Evolutionary conservation across 1,140 invertebrate genomes (phyloP), one percentile per base, ranked within the genome.

Genomic region (Lasioglossum baleicum): DNA sequence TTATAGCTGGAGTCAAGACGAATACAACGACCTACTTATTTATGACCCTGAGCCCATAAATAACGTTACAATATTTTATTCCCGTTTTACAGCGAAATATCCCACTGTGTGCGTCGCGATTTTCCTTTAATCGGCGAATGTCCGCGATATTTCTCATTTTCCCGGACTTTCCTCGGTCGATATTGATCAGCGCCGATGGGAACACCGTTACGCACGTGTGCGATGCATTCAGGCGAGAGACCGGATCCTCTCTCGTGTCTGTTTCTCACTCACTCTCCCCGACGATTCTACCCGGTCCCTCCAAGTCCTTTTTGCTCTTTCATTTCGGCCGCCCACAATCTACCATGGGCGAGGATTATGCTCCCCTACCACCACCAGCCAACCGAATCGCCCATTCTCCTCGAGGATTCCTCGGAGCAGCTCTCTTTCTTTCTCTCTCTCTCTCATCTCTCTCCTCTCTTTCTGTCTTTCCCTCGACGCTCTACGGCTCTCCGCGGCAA

Each of bases 261-360:
- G 56, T 61, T 20, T n/a, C 11, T 35, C 48, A 56, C 48, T 22
- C 5, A 2, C 63, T 44, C 51, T 10, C 20, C 42, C 51, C 48
- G 44, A 13, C 44, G 35, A 53, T 80, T 82, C 80, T 31, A 31
- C 53, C 35, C 22, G 10, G 42, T 67, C 20, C 42, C 40, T 61
- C 65, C 61, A 40, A 83, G 73, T 86, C 85, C 82, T 89, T 90
- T 90, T 91, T 88, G 81, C 85, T 87, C 80, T 81, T 89, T 91
- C 84, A 90, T 91, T 91, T 89, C 82, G 87, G 87, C 89, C 90
- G 89, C 86, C 87, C 88, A 90, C 90, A 92, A 91, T 91, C 89
- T 90, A 81, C 88, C 86, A 89, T 90, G 90, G 90, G 89, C 91
- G 90, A 91, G 89, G 90, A 92, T 92, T 92, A 91, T 87, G 78